These are phyloP conservation scores for Cylloceria caligata DNA, from an alignment of 2,888 invertebrate species.

Conservation along the genomic window DNA sequence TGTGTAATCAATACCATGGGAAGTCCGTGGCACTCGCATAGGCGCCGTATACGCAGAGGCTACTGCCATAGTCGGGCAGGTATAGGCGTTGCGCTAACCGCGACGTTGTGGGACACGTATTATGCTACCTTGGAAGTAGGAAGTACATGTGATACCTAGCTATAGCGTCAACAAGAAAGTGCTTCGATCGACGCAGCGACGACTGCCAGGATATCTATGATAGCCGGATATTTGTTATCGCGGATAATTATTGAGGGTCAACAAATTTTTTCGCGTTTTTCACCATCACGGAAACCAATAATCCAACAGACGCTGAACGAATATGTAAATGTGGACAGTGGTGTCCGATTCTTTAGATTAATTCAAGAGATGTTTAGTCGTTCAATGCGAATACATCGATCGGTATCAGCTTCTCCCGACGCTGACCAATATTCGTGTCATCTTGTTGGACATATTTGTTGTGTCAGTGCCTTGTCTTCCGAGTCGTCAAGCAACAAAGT, in stretches of 20 bases:
- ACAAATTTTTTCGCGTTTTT: not conserved
- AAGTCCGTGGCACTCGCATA: constrained; percentile 66
- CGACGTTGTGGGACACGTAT: constrained; percentile 30
- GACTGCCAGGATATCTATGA: not conserved
- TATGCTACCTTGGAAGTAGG: not conserved
- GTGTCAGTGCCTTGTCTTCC: too few relatives aligned
- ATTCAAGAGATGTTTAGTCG: not conserved
- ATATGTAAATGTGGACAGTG: not conserved
- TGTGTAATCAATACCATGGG: constrained; percentile 78
- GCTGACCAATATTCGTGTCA: too few relatives aligned
- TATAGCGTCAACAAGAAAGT: constrained; percentile 17
- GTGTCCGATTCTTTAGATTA: not conserved
- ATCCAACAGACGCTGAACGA: not conserved
- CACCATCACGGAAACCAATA: not conserved
- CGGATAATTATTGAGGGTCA: not conserved
- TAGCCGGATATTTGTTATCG: not conserved
- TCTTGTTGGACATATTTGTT: too few relatives aligned
- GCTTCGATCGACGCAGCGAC: not conserved
- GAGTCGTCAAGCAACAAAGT: too few relatives aligned
- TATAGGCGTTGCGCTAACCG: constrained; percentile 37
- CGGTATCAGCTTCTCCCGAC: too few relatives aligned
- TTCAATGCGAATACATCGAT: too few relatives aligned
- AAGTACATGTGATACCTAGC: not conserved
- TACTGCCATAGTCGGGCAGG: not conserved
- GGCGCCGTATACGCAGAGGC: not conserved